A percentile compares a stretch with the other conserved stretches of the same genome.
phyloP scores from a whole-genome alignment of 2,113 vertebrate species.

The Salvelinus namaycush region DNA sequence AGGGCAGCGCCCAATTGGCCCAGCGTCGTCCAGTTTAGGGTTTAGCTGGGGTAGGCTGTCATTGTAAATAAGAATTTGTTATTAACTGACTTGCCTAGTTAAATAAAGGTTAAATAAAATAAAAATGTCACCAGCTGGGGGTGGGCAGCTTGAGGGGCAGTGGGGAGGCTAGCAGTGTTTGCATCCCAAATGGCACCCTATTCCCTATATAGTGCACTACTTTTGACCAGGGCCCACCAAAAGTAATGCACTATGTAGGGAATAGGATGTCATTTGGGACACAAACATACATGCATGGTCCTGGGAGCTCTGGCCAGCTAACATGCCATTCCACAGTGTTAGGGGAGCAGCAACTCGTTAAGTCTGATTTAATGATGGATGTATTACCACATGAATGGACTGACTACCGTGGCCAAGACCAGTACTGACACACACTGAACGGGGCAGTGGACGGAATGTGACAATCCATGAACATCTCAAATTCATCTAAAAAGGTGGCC shows the following conservation, averaged over 20 bases:
- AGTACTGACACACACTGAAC: not conserved
- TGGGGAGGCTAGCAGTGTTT: constrained; percentile 4
- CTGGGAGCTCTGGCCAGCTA: constrained; percentile 14
- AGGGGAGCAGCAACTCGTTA: constrained; percentile 35
- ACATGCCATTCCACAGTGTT: constrained; percentile 38
- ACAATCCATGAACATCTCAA: not conserved
- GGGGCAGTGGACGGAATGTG: too few species aligned
- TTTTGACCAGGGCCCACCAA: too few species aligned
- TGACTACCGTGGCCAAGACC: not conserved
- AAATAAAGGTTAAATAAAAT: too few species aligned
- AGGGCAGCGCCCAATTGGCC: too few species aligned
- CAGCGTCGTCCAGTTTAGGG: too few species aligned
- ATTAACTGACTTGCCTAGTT: too few species aligned
- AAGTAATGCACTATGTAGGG: not conserved
- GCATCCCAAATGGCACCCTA: too few species aligned
- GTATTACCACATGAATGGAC: constrained; percentile 12
- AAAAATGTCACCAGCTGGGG: not conserved
- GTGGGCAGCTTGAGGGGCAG: not conserved
- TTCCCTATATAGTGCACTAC: too few species aligned
- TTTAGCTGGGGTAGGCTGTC: too few species aligned
- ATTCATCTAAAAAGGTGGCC: not conserved
- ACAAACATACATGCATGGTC: not conserved
- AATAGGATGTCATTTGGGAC: not conserved
- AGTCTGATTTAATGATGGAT: constrained; percentile 50
- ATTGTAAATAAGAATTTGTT: too few species aligned